A percentile compares a stretch with the other conserved stretches of the same genome.
Conservation (phyloP, 92 coral and sea anemone genomes). For the Parazoanthus atlanticus region DNA sequence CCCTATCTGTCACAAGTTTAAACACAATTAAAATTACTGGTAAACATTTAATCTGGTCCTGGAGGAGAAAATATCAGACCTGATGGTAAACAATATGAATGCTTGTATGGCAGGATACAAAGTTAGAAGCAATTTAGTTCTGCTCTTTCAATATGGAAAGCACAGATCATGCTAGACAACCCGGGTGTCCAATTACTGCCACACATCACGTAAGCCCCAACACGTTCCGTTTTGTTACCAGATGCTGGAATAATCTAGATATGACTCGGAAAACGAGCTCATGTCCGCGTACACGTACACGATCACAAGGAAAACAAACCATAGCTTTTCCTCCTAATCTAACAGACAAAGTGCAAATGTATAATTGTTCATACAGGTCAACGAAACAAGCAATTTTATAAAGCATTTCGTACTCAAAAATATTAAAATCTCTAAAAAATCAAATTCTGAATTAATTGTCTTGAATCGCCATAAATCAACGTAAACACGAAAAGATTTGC, state of each 20-base stretch:
- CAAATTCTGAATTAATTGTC: too few relatives aligned
- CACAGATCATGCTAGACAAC: too few relatives aligned
- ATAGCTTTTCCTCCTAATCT: neutral
- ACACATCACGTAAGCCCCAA: neutral
- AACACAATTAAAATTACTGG: neutral
- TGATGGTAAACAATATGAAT: neutral
- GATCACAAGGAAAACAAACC: neutral
- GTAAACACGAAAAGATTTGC: too few relatives aligned
- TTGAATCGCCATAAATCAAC: too few relatives aligned
- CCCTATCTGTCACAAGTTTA: neutral
- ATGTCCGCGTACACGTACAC: too few relatives aligned
- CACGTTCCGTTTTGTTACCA: neutral
- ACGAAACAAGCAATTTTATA: neutral
- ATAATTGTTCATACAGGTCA: too few relatives aligned
- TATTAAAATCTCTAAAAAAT: too few relatives aligned
- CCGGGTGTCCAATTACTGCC: too few relatives aligned
- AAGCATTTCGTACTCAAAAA: neutral
- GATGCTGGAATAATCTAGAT: too few relatives aligned
- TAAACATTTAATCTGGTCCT: neutral
- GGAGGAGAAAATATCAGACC: neutral
- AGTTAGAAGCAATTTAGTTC: neutral
- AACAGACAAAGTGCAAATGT: neutral
- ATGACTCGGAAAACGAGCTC: too few relatives aligned
- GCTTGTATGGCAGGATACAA: neutral
- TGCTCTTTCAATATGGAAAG: neutral